Percentiles rank a stretch among this genome's conserved stretches.
These are phyloP conservation scores for Labeo calbasu DNA, from an alignment of 2,797 vertebrate genomes.

Conservation along the genomic window DNA sequence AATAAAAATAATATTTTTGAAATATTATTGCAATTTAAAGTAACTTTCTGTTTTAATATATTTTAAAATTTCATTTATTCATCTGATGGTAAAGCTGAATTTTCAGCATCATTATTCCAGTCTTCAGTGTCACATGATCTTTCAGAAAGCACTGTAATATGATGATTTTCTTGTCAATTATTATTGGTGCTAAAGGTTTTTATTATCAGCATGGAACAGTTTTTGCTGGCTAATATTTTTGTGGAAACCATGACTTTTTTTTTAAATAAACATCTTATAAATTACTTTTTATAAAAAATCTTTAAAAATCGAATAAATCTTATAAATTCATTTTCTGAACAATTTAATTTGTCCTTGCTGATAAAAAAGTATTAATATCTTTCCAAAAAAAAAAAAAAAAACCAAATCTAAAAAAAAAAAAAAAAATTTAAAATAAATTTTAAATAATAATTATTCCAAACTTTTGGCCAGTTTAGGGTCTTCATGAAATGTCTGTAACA, in stretches of 20 bases:
- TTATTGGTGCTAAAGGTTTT: not conserved
- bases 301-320: too few relatives aligned
- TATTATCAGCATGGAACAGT: not conserved
- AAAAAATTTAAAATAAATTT: not conserved
- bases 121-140: not conserved
- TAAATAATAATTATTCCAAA: not conserved
- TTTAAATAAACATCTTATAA: too few relatives aligned
- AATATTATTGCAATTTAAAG: not conserved
- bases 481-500: too few relatives aligned
- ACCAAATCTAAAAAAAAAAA: too few relatives aligned
- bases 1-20: not conserved
- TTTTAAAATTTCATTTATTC: not conserved
- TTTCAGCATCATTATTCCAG: not conserved
- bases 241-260: not conserved
- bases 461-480: not conserved
- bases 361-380: not conserved
- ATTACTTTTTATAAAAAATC: too few relatives aligned
- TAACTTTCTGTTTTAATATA: not conserved
- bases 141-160: not conserved
- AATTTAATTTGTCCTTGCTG: not conserved
- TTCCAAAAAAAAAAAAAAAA: not conserved
- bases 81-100: not conserved
- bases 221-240: not conserved
- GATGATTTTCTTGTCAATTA: not conserved
- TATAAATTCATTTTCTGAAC: too few relatives aligned